Conservation (phyloP, 2,113 vertebrate genomes). For the Hymenochirus boettgeri region DNA sequence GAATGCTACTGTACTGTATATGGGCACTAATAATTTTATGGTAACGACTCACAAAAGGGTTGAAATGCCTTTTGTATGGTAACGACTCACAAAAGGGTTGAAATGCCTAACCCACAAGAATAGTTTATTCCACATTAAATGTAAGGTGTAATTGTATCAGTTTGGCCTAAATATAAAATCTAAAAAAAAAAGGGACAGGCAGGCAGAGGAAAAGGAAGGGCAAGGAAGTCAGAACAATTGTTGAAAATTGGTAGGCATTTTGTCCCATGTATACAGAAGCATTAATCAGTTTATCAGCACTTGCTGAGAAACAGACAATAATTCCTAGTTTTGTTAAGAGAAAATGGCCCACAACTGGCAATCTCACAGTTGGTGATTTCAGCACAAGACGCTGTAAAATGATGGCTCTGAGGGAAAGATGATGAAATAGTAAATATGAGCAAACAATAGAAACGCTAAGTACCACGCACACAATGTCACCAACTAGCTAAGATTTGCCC, state of each 20-base stretch:
- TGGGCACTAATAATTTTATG: no score
- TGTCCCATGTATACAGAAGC: background rate
- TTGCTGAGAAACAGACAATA: slow-evolving; percentile 11
- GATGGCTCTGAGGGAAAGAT: background rate
- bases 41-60: no score
- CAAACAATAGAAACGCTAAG: background rate
- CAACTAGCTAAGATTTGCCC: background rate
- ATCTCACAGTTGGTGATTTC: background rate
- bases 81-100: no score
- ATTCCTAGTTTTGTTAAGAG: slow-evolving; percentile 16
- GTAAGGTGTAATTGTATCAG: no score
- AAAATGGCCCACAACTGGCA: background rate
- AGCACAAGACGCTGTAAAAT: slow-evolving; percentile 2
- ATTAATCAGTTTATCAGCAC: slow-evolving; percentile 25
- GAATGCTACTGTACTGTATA: no score
- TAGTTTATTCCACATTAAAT: no score
- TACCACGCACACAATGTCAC: background rate
- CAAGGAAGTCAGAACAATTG: slow-evolving; percentile 5
- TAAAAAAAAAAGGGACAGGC: background rate
- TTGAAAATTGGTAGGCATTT: slow-evolving; percentile 7
- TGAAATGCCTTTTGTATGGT: no score
- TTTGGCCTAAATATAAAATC: no score
- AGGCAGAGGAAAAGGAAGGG: background rate
- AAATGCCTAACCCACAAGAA: no score
- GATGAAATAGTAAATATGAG: background rate